Base-by-base conservation (phyloP, 2,888 invertebrate genomes). In the Lepeophtheirus nordmannii region DNA sequence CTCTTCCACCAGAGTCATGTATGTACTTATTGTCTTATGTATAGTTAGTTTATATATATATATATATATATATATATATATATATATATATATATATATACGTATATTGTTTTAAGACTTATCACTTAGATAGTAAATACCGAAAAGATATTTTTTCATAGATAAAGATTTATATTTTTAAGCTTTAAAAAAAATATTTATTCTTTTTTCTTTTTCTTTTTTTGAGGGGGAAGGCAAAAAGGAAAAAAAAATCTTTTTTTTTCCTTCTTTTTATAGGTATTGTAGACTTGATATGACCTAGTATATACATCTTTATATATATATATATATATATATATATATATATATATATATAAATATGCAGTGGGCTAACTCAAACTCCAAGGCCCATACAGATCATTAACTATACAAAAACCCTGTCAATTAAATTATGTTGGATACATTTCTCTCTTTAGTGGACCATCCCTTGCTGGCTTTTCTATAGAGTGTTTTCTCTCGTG, bases 111-210 rank as follows among this genome's bases (percentile, higher is more conserved):
- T 46, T 46, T 46, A 46, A 17, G 53, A 46, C 53, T 46, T 46
- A 46, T 46, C 53, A 46, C 53, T 46, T 17, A 17, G 53, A 46
- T 46, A 46, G 53, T 46, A 46, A 46, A 46, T 46, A n/a, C 53
- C 53, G 53, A n/a, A n/a, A 46, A 46, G 53, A 46, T 46, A 46
- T 46, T 46, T 46, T 17, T 46, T n/a, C 17, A 46, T 46, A 46
- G 53, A 46, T 46, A 46, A 46, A 46, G 53, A 46, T 46, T 46
- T 46, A n/a, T 17, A 14, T 46, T 17, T 46, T 46, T 46, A 17
- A 46, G 17, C 30, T 30, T 30, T n/a, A 46, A 46, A 46, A 46
- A 46, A 46, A 46, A 46, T 46, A 46, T n/a, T 46, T n/a, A 46
- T 14, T n/a, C 53, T 46, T 46, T n/a, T 46, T 46, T 41, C 14